Evolutionary conservation across 2,888 invertebrate genomes (phyloP), one percentile per base, ranked within the genome.

Genomic region (Amphipyra tragopoginis): DNA sequence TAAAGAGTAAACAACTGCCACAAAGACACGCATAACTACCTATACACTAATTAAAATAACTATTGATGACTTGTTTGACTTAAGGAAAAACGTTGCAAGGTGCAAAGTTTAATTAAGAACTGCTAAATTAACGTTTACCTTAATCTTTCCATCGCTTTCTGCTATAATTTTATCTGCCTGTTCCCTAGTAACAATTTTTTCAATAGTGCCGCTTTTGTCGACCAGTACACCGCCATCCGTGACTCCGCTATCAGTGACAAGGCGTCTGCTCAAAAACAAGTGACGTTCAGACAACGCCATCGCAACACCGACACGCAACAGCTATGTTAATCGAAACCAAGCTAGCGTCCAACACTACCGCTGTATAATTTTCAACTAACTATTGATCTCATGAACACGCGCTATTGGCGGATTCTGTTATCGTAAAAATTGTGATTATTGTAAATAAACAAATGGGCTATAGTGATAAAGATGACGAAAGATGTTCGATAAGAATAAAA

Each of bases 181-280:
- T 9, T 90, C 80, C 43, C 92, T 90, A 38, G 87, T 90, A 4
- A 96, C 80, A 38, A 97, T 87, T 75, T 92, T 86, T 69, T 93
- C 86, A 72, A 97, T 96, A 73, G 94, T 93, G 13, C 96, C 97
- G 81, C 95, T 88, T 63, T 93, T 90, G 53, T 94, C 88, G 21
- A 96, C 95, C 38, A 97, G 86, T 67, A 97, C 95, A 29, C 96
- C 96, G 43, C 96, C 97, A 65, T 95, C 93, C 13, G 93, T 81
- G 50, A 96, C 92, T 45, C 89, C 90, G 58, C 90, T 88, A 69
- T 95, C 93, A 50, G 96, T 90, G 52, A 96, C 95, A 38, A 97
- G 90, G 57, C 87, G 88, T 69, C 80, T 88, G 74, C 95, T 94
- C 69, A 94, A 73, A 90, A 94, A 95, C 80, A 95, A 82, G 75